A percentile compares a stretch with the other conserved stretches of the same genome.
Evolutionary conservation across 2,113 vertebrate species (phyloP).

Genomic region (Psilopsiagon aymara): DNA sequence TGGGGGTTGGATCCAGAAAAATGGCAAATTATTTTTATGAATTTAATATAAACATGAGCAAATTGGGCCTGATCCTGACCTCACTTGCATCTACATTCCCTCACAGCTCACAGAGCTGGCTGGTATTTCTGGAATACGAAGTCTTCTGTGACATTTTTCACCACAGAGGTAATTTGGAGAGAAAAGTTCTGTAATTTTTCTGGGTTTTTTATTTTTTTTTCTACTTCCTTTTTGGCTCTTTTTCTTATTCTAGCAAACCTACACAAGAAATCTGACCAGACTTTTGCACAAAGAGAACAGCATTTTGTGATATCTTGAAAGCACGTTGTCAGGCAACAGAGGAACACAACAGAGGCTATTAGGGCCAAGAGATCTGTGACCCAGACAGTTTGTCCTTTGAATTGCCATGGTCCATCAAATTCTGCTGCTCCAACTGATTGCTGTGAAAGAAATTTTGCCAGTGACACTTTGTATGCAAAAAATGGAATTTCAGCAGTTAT

Average conservation of each 20-base stretch:
- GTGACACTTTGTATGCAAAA: background rate
- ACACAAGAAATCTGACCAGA: background rate
- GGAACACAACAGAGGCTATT: background rate
- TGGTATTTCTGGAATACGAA: background rate
- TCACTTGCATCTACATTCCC: background rate
- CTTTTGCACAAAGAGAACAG: background rate
- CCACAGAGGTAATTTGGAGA: background rate
- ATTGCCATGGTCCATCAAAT: background rate
- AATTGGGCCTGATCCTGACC: slow-evolving; percentile 26
- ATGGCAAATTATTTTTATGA: background rate
- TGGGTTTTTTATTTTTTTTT: background rate
- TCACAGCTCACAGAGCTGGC: background rate
- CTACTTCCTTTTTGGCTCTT: background rate
- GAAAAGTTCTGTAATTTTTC: background rate
- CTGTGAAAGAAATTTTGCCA: background rate
- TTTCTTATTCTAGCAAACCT: background rate
- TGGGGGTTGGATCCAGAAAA: slow-evolving; percentile 10
- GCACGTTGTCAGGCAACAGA: background rate
- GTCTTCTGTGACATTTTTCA: background rate
- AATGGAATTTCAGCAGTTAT: background rate
- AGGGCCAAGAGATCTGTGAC: background rate
- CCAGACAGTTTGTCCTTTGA: background rate
- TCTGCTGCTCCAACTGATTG: background rate
- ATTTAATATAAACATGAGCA: slow-evolving; percentile 9
- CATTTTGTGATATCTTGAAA: slow-evolving; percentile 10